A percentile compares a stretch with the other conserved stretches of the same genome.
phyloP scores from a whole-genome alignment of 2,888 invertebrate genomes.

The Chaitophorus viminalis region DNA sequence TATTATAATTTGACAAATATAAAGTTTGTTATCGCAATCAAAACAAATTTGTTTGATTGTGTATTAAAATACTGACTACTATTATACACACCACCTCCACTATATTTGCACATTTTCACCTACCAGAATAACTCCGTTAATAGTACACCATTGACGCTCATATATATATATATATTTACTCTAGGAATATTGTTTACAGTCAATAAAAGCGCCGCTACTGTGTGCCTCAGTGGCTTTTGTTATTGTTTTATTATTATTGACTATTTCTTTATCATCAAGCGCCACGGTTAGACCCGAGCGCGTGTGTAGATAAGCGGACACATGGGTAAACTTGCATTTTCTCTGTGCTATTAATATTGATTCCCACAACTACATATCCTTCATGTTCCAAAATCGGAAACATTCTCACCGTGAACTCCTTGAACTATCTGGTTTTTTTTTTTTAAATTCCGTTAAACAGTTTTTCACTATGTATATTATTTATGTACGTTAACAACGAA shows the following conservation, averaged over 20 bases:
- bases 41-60: background rate
- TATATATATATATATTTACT: background rate
- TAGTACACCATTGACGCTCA: background rate
- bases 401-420: background rate
- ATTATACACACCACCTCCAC: background rate
- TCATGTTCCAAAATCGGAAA: background rate
- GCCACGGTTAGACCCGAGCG: background rate
- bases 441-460: background rate
- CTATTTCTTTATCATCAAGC: slow-evolving; percentile 39
- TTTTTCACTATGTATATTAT: background rate
- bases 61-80: background rate
- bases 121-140: background rate
- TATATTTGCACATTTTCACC: no score
- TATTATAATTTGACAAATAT: background rate
- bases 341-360: background rate
- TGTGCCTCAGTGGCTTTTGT: background rate
- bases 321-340: background rate
- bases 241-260: slow-evolving; percentile 30
- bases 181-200: background rate
- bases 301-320: slow-evolving; percentile 23
- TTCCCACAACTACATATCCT: background rate
- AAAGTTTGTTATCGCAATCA: background rate
- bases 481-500: background rate
- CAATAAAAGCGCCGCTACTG: background rate
- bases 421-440: background rate